These are phyloP conservation scores for Tyto alba DNA, from an alignment of 2,113 vertebrate genomes.

Conservation along the genomic window DNA sequence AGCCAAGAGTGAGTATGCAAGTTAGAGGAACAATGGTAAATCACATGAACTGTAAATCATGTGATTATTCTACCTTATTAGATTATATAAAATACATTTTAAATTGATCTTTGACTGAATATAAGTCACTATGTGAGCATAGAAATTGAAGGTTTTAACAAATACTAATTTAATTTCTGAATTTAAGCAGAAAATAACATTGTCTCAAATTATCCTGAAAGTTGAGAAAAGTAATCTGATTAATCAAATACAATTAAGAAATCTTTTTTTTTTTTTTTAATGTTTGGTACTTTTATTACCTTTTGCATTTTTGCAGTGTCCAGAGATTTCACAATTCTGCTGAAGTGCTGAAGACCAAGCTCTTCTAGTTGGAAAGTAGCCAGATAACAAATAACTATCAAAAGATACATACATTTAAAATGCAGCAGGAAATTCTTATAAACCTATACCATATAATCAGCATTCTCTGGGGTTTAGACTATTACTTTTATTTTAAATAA, in stretches of 20 bases:
- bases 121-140: background rate
- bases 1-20: background rate
- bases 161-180: background rate
- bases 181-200: too few species aligned
- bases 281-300: slow-evolving; percentile 66
- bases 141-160: background rate
- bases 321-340: slow-evolving; percentile 79
- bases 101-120: background rate
- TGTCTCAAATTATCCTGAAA: background rate
- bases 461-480: background rate
- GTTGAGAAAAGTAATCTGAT: background rate
- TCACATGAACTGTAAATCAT: background rate
- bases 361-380: slow-evolving; percentile 82
- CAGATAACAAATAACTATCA: slow-evolving; percentile 88
- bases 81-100: background rate
- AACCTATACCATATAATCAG: background rate
- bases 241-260: background rate
- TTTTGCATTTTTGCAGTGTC: slow-evolving; percentile 76
- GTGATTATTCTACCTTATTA: background rate
- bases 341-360: slow-evolving; percentile 79
- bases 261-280: background rate
- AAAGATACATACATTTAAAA: slow-evolving; percentile 29
- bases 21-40: background rate
- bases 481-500: background rate
- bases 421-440: background rate